Conservation (phyloP, 2,113 vertebrate species). For the Solea solea region DNA sequence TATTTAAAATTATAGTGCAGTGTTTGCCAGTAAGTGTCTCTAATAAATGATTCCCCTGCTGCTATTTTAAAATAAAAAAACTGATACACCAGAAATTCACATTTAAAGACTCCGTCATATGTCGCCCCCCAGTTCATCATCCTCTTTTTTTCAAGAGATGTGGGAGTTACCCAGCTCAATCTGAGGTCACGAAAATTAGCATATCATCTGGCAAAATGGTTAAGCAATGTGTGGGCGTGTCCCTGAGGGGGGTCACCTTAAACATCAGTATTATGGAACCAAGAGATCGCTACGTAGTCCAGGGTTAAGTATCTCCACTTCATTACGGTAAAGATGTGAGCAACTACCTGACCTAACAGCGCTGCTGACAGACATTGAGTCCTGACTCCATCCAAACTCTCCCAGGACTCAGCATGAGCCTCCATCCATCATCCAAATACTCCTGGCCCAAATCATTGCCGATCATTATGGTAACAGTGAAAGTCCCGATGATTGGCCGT, state of each 20-base stretch:
- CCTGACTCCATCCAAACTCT: constrained; percentile 52
- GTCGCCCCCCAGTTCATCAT: constrained; percentile 60
- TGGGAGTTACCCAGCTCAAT: constrained; percentile 73
- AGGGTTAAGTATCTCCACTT: constrained; percentile 84
- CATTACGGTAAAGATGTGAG: constrained; percentile 85
- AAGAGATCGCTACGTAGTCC: constrained; percentile 59
- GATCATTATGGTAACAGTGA: constrained; percentile 79
- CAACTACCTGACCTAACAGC: constrained; percentile 65
- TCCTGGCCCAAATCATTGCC: constrained; percentile 74
- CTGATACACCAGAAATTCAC: constrained; percentile 23
- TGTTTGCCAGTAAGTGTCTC: not conserved
- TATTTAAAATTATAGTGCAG: constrained; percentile 2
- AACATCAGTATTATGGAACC: constrained; percentile 73
- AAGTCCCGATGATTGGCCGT: constrained; percentile 68
- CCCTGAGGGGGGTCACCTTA: constrained; percentile 80
- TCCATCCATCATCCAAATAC: constrained; percentile 81
- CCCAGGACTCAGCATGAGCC: constrained; percentile 65
- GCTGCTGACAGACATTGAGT: constrained; percentile 71
- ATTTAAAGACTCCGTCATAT: constrained; percentile 19
- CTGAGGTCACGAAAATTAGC: constrained; percentile 82
- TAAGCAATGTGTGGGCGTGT: constrained; percentile 75
- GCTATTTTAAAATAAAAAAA: not conserved
- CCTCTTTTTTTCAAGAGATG: constrained; percentile 48
- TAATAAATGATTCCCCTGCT: not conserved
- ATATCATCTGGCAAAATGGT: constrained; percentile 82